Percentiles rank a stretch among this genome's conserved stretches.
Evolutionary conservation across 2,113 vertebrate species (phyloP).

Genomic region (Dromaius novaehollandiae): DNA sequence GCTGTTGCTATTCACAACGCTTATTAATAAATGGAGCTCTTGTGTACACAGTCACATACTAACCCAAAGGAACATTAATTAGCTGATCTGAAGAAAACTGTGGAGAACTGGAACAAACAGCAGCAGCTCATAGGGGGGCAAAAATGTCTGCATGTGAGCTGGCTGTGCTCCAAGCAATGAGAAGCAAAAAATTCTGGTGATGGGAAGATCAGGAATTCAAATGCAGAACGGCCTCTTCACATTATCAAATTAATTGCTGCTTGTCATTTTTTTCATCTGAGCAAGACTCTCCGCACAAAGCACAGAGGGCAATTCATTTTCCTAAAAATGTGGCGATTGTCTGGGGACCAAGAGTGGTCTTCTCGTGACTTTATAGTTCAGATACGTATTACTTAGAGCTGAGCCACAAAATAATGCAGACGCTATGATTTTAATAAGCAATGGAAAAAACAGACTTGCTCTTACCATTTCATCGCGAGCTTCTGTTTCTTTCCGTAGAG

Average conservation of each 20-base stretch:
- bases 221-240: not conserved
- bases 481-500: slow-evolving; percentile 93
- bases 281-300: not conserved
- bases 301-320: not conserved
- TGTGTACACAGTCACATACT: not conserved
- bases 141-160: not conserved
- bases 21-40: not conserved
- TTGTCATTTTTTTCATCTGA: not conserved
- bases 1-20: not conserved
- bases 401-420: not conserved
- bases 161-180: not conserved
- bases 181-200: not conserved
- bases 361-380: not conserved
- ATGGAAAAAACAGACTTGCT: not conserved
- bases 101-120: not conserved
- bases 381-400: not conserved
- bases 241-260: not conserved
- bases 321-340: not conserved
- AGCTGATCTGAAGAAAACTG: not conserved
- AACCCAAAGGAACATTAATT: not conserved
- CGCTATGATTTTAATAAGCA: not conserved
- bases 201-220: not conserved
- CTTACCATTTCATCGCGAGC: slow-evolving; percentile 94
- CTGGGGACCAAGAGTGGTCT: not conserved
- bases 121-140: not conserved